Evolutionary conservation across 1,140 invertebrate species (phyloP), one percentile per base, ranked within the genome.

Genomic region (Drosophila tristis): DNA sequence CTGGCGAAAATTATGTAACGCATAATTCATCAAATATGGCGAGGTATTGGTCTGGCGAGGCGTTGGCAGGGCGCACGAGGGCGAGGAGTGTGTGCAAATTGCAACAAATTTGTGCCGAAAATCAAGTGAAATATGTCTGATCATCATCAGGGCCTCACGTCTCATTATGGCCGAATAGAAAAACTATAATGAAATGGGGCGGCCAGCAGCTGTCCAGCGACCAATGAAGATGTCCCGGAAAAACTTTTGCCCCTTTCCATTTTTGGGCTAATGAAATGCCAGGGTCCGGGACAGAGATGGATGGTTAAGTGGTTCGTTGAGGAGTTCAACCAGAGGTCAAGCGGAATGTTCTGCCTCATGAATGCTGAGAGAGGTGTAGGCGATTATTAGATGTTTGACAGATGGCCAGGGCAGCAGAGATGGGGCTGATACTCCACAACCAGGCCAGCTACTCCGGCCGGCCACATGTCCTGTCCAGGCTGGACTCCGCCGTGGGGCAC

Each of bases 1-100:
- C 78, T 78, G 84, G 84, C 79, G 75, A 82, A 89, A 84, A 89
- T 84, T 82, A 89, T 87, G 84, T 89, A 76, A 73, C 78, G 82
- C 75, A 89, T 87, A 89, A 87, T 84, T 87, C 84, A 87, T 89
- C 84, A 77, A 78, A 70, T 61, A 49, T 20, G 35, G 20, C 26
- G 11, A 25, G 43, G 8, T 3, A 6, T 9, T 20, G 20, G 20
- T 20, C 20, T 20, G 20, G 1, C 2, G 20, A 20, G n/a, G 15
- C 8, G 43, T 16, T 15, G 50, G 7, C 42, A 43, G 29, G 20
- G 20, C 20, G 20, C 2, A 20, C 20, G 20, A 2, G 20, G 20
- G 31, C 44, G 51, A 39, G 63, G 57, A 68, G 43, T 64, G 55
- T 74, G 73, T 64, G 84, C 84, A 89, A 87, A 84, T 84, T 87